Evolutionary conservation across 2,797 vertebrate species (phyloP).

Genomic region (Heterohyrax brucei): DNA sequence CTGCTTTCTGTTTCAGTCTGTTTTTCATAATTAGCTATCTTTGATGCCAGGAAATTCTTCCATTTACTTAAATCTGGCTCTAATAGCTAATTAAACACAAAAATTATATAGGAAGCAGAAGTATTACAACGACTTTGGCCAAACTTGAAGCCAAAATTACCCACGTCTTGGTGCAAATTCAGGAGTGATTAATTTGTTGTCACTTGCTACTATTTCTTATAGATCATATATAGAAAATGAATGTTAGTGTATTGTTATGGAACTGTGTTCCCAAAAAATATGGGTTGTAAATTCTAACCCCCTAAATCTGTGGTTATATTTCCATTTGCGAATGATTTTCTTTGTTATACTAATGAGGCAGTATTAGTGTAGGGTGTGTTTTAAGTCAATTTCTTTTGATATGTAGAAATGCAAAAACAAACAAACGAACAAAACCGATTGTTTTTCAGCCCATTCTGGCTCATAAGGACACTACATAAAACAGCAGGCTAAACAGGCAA

Average conservation of each 20-base stretch:
- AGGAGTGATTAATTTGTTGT: background rate
- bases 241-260: background rate
- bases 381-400: no score
- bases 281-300: no score
- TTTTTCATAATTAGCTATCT: background rate
- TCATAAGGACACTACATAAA: no score
- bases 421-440: no score
- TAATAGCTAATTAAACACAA: background rate
- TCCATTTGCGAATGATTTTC: no score
- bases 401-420: no score
- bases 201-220: background rate
- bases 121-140: background rate
- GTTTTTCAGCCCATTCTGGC: no score
- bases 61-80: background rate
- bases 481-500: no score
- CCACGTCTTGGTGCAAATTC: slow-evolving; percentile 33
- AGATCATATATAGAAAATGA: background rate
- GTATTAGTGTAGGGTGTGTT: no score
- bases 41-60: background rate
- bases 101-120: slow-evolving; percentile 27
- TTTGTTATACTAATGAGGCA: no score
- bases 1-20: background rate
- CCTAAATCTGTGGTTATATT: no score
- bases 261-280: no score
- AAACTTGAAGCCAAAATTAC: slow-evolving; percentile 34